Conservation (phyloP, 2,888 invertebrate species). For the Fabriciana adippe region DNA sequence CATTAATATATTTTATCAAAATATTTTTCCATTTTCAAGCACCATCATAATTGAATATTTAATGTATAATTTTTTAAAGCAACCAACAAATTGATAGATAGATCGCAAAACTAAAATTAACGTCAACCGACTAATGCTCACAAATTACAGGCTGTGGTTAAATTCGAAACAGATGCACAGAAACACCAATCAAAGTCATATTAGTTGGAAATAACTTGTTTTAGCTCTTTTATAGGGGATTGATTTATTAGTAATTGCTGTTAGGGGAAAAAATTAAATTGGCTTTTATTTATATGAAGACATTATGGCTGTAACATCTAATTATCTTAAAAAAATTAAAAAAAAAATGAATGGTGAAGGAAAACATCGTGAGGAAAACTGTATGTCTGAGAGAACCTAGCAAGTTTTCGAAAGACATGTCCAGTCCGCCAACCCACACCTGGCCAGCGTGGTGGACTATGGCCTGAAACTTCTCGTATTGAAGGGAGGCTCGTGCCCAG, state of each 20-base stretch:
- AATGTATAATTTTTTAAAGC: slow-evolving; percentile 5
- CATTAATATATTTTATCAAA: no score
- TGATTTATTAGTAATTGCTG: slow-evolving; percentile 34
- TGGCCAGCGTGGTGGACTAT: no score
- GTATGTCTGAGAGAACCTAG: no score
- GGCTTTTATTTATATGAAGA: neutral
- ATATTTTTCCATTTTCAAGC: no score
- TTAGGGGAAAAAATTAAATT: slow-evolving; percentile 19
- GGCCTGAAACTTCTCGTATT: no score
- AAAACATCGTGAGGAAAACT: no score
- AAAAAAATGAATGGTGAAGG: no score
- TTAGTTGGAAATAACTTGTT: slow-evolving; percentile 43
- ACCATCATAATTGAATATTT: neutral
- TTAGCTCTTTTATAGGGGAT: slow-evolving; percentile 33
- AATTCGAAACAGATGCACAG: slow-evolving; percentile 49
- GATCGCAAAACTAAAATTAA: slow-evolving; percentile 14
- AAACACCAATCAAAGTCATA: slow-evolving; percentile 54
- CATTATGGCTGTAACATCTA: neutral
- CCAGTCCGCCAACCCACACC: no score
- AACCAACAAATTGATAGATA: slow-evolving; percentile 17
- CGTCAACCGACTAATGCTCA: slow-evolving; percentile 40
- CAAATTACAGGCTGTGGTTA: slow-evolving; percentile 48
- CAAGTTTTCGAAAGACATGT: no score
- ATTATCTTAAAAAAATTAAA: no score
- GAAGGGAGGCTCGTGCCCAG: no score